Base-by-base conservation (phyloP, 1,140 invertebrate species). In the Pemphigus obesinymphae region DNA sequence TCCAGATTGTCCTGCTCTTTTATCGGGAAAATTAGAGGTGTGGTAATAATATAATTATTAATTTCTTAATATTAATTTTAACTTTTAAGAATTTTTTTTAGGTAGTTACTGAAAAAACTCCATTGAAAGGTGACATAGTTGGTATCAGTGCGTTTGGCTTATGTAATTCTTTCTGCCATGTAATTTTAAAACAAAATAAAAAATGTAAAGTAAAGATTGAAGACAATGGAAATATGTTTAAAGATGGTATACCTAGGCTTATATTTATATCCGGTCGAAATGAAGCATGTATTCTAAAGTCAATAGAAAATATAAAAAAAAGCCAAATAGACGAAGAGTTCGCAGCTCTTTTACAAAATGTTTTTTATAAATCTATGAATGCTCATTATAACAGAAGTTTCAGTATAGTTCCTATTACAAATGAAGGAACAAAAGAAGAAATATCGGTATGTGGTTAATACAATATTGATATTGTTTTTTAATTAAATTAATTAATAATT, bases 61-160 rank as follows among this genome's bases (percentile, higher is more conserved):
- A 11, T 17, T n/a, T 26, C 6, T 55, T 11, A n/a, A n/a, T 45
- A 45, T n/a, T n/a, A 7, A 45, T 26, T 43, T 53, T 29, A 50
- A n/a, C 11, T 37, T 15, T 6, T 17, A 15, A 43, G 34, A 55
- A n/a, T 73, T 70, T 82, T n/a, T 53, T 82, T 53, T 58, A 87
- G 86, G 90, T 91, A 37, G 90, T 92, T 5, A 87, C 87, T 20
- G 87, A 90, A 83, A 87, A 87, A 61, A 89, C 87, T 5, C 85
- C 85, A 34, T 88, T 90, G 85, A 84, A 87, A 73, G 83, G 84
- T 13, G 84, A 88, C 10, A 84, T 88, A 80, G 87, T 90, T 45
- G 90, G 87, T 23, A 85, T 92, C 13, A 92, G 89, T 84, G 90
- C 89, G 37, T 91, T 92, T 86, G 90, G 90, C 17, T 90, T 92